Conservation (phyloP, 2,888 invertebrate species). For the Deroplatys truncata region DNA sequence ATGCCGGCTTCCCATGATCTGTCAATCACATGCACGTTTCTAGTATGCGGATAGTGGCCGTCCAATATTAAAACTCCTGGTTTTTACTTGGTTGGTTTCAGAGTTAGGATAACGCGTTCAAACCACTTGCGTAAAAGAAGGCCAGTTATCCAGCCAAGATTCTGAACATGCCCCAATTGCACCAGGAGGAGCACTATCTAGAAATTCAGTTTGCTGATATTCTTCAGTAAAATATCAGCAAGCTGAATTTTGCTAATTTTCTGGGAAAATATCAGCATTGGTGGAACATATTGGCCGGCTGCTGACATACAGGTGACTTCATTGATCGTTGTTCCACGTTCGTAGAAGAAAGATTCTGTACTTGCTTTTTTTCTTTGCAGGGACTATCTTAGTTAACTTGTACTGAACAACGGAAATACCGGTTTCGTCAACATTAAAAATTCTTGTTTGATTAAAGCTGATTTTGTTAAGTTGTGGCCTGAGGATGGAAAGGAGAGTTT, state of each 20-base stretch:
- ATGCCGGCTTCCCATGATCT: constrained; percentile 22
- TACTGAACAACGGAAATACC: constrained; percentile 37
- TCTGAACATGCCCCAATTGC: constrained; percentile 35
- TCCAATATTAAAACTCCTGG: constrained; percentile 34
- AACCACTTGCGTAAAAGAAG: constrained; percentile 18
- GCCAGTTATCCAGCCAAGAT: constrained; percentile 32
- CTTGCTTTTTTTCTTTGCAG: constrained; percentile 38
- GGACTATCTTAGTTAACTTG: constrained; percentile 33
- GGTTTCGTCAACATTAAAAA: constrained; percentile 36
- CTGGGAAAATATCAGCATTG: constrained; percentile 36
- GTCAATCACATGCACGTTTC: constrained; percentile 33
- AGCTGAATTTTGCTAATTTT: too few relatives aligned
- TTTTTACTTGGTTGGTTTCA: constrained; percentile 27
- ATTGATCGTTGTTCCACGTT: constrained; percentile 37
- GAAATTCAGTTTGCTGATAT: constrained; percentile 37
- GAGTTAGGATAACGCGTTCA: constrained; percentile 21
- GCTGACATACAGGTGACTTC: constrained; percentile 38
- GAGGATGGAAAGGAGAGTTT: neutral
- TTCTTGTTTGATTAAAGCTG: too few relatives aligned
- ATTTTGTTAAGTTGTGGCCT: neutral
- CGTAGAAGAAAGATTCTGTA: constrained; percentile 38
- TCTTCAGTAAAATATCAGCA: constrained; percentile 37
- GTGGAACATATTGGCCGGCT: constrained; percentile 39
- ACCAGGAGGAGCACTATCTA: constrained; percentile 37
- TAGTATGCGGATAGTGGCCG: constrained; percentile 33